phyloP scores from a whole-genome alignment of 2,113 vertebrate species.

The Vanacampus margaritifer region DNA sequence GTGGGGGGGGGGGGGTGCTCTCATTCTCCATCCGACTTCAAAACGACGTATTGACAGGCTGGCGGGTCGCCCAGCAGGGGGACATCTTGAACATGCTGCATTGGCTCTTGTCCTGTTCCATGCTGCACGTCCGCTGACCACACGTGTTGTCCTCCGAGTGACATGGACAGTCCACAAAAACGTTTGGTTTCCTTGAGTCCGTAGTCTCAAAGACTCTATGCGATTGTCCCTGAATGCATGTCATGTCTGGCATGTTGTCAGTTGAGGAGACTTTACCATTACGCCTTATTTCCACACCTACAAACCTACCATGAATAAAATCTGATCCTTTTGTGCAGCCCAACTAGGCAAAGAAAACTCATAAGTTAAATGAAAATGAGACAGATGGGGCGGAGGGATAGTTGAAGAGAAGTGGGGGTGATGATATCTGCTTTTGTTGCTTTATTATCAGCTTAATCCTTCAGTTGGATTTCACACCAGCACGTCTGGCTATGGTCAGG shows the following conservation, averaged over 20 bases:
- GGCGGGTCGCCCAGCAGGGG: conserved; percentile 77
- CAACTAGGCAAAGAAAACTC: background rate
- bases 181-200: conserved; percentile 80
- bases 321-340: background rate
- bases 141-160: conserved; percentile 60
- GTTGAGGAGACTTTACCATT: conserved; percentile 62
- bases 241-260: conserved; percentile 75
- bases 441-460: conserved; percentile 74
- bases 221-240: conserved; percentile 72
- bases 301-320: background rate
- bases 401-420: conserved; percentile 43
- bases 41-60: conserved; percentile 76
- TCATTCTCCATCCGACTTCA: conserved; percentile 75
- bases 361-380: conserved; percentile 34
- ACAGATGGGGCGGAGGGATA: conserved; percentile 45
- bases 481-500: conserved; percentile 65
- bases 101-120: conserved; percentile 73
- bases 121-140: conserved; percentile 64
- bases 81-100: conserved; percentile 75
- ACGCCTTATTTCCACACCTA: background rate
- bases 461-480: conserved; percentile 80
- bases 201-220: conserved; percentile 78
- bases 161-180: conserved; percentile 30
- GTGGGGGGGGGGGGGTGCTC: conserved; percentile 54
- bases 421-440: conserved; percentile 75